Percentiles rank a stretch among this genome's conserved stretches.
Conservation (phyloP, 1,140 invertebrate species). For the Leptoteleia sp. region DNA sequence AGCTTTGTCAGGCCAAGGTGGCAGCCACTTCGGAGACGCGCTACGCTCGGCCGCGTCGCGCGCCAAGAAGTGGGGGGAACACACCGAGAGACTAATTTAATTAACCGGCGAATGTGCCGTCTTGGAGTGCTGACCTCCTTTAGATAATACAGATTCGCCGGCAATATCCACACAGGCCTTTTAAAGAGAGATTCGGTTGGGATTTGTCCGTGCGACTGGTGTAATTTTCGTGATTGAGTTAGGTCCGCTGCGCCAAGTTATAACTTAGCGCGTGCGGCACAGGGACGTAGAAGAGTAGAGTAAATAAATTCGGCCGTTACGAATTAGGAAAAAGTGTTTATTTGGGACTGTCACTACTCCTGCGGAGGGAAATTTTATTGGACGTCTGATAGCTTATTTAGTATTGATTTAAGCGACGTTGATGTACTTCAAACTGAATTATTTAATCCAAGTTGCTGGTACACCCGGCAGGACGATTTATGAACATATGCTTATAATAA, state of each 20-base stretch:
- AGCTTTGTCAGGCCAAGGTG: constrained; percentile 38
- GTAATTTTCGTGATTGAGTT: constrained; percentile 54
- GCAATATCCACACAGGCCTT: constrained; percentile 13
- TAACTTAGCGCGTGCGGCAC: too few species aligned
- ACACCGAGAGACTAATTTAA: constrained; percentile 39
- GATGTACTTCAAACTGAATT: too few species aligned
- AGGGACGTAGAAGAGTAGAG: too few species aligned
- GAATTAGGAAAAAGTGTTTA: constrained; percentile 27
- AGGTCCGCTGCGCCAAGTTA: constrained; percentile 7
- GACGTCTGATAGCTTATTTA: too few species aligned
- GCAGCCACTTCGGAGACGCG: constrained; percentile 16
- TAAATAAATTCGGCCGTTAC: constrained; percentile 29
- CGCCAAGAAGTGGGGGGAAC: constrained; percentile 25
- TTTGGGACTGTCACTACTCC: not conserved
- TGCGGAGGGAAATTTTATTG: too few species aligned
- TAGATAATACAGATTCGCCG: constrained; percentile 32
- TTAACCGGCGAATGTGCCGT: constrained; percentile 28
- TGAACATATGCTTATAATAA: too few species aligned
- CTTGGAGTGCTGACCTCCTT: constrained; percentile 31
- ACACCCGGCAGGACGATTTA: too few species aligned
- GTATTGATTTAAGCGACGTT: too few species aligned
- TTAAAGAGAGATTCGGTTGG: constrained; percentile 27
- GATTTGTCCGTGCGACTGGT: constrained; percentile 20
- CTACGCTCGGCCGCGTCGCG: constrained; percentile 10
- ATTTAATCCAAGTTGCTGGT: too few species aligned